Evolutionary conservation across 1,140 invertebrate species (phyloP).

Genomic region (Rhopalosiphum maidis): DNA sequence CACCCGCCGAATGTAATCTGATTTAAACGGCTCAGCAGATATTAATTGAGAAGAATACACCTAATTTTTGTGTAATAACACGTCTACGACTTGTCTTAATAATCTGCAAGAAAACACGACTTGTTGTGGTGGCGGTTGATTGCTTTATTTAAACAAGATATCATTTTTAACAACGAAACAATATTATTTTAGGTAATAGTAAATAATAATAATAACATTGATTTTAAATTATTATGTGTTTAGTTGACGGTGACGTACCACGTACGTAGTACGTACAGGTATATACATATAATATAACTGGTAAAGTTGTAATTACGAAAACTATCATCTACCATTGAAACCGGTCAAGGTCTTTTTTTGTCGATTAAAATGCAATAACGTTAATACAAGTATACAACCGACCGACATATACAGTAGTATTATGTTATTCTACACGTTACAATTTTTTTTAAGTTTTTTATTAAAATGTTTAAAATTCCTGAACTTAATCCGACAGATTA

Average conservation of each 20-base stretch:
- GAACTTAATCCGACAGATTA: neutral
- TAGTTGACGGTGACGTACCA: neutral
- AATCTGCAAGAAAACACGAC: neutral
- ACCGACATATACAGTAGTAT: neutral
- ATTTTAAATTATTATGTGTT: neutral
- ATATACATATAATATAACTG: neutral
- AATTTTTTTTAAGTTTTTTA: neutral
- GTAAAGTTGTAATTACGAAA: neutral
- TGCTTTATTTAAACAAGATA: neutral
- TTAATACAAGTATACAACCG: neutral
- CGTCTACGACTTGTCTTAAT: neutral
- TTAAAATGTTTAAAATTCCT: neutral
- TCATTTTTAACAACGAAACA: neutral
- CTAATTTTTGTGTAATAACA: neutral
- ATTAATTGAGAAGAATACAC: slow-evolving; percentile 11
- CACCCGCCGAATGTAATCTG: neutral
- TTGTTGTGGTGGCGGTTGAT: neutral
- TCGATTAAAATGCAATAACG: neutral
- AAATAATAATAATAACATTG: neutral
- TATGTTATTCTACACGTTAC: neutral
- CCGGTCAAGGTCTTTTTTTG: slow-evolving; percentile 36
- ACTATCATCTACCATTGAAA: slow-evolving; percentile 33
- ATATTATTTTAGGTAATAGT: neutral
- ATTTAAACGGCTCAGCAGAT: slow-evolving; percentile 38
- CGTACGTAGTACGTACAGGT: neutral